phyloP scores from a whole-genome alignment of 2,113 vertebrate genomes.

The Lophura nycthemera region DNA sequence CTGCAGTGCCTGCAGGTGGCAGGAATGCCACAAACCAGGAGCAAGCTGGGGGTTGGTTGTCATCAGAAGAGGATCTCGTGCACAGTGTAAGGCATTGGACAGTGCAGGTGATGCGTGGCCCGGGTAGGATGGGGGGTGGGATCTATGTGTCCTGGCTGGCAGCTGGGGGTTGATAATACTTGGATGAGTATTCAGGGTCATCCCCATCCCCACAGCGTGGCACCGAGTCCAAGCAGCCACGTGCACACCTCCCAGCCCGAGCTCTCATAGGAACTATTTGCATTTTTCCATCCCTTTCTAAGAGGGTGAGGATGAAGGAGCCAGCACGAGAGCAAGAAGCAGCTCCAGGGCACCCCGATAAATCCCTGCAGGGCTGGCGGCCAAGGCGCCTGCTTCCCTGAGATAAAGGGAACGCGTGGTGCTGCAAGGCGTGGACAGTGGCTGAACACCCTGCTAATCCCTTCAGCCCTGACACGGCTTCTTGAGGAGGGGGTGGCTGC shows the following conservation, averaged over 20 bases:
- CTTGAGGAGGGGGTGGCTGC: background rate
- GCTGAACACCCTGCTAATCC: constrained; percentile 72
- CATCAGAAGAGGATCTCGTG: background rate
- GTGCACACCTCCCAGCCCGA: background rate
- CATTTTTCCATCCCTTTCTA: background rate
- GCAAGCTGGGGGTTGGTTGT: background rate
- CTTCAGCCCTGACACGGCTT: constrained; percentile 4
- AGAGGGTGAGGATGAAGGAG: background rate
- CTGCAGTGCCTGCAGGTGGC: background rate
- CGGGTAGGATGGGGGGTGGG: background rate
- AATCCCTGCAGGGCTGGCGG: constrained; percentile 74
- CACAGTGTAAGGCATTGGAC: background rate
- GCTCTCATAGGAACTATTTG: fast-evolving
- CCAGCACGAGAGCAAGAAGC: background rate
- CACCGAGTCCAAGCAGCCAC: background rate
- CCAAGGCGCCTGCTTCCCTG: constrained; percentile 76
- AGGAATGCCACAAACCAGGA: background rate
- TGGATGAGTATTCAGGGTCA: background rate
- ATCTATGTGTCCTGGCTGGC: background rate
- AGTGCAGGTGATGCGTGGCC: background rate
- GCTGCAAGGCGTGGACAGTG: constrained; percentile 55
- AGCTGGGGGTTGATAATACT: background rate
- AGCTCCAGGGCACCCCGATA: constrained; percentile 65
- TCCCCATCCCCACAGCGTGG: fast-evolving
- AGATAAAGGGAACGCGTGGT: constrained; percentile 77